A percentile compares a stretch with the other conserved stretches of the same genome.
phyloP scores from a whole-genome alignment of 2,797 vertebrate species.

The Salmo trutta region DNA sequence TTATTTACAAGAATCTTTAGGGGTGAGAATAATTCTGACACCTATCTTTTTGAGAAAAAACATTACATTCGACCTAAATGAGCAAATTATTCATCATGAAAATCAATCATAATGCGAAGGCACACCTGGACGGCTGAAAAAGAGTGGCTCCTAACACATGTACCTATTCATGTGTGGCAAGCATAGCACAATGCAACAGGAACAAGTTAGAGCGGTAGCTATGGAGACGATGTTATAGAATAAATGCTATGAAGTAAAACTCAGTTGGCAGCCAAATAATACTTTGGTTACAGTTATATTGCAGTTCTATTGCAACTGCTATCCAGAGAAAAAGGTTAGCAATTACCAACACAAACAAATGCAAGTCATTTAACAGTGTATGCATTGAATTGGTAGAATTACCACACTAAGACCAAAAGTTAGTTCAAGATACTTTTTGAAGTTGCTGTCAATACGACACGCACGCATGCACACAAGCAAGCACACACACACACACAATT shows the following conservation, averaged over 20 bases:
- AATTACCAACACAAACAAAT: background rate
- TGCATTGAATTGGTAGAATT: background rate
- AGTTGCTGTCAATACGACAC: background rate
- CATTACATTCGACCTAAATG: background rate
- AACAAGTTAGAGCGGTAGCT: conserved; percentile 21
- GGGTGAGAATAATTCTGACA: too few relatives aligned
- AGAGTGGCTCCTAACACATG: background rate
- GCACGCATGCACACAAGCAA: background rate
- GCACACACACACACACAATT: background rate
- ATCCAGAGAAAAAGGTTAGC: background rate
- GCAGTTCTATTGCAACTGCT: background rate
- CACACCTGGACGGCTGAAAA: background rate
- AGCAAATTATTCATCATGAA: background rate
- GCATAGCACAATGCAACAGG: background rate
- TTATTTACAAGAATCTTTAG: too few relatives aligned
- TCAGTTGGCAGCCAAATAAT: background rate
- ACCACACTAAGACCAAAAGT: background rate
- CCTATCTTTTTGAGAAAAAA: too few relatives aligned
- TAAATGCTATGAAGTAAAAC: background rate
- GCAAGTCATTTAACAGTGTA: background rate
- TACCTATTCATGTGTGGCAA: background rate
- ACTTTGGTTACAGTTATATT: background rate
- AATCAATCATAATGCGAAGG: background rate
- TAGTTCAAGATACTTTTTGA: background rate
- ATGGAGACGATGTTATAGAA: conserved; percentile 19